Evolutionary conservation across 1,140 invertebrate species (phyloP).

Genomic region (Orchestia grillus): DNA sequence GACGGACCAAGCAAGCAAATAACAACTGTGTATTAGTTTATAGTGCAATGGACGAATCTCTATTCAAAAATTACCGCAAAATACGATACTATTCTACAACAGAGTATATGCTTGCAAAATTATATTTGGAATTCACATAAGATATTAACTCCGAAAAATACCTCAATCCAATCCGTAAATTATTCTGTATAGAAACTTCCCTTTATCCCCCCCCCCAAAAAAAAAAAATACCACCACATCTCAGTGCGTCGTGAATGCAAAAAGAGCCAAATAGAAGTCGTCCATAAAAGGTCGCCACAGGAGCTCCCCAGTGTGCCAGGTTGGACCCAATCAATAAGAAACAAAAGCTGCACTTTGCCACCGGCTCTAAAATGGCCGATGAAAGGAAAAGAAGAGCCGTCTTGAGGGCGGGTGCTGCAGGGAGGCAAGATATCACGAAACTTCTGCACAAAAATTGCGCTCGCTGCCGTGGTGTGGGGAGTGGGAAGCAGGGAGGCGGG

Average conservation of each 20-base stretch:
- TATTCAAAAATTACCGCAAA: too few relatives aligned
- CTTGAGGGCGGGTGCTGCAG: not conserved
- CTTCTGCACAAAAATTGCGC: not conserved
- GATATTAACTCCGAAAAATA: too few relatives aligned
- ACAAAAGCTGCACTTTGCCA: conserved; percentile 49
- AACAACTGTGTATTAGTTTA: too few relatives aligned
- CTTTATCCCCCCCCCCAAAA: too few relatives aligned
- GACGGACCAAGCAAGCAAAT: too few relatives aligned
- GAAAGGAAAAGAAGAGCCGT: not conserved
- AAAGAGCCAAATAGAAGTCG: not conserved
- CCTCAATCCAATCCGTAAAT: too few relatives aligned
- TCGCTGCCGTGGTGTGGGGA: not conserved
- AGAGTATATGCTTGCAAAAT: too few relatives aligned
- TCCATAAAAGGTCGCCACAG: not conserved
- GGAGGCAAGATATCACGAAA: not conserved
- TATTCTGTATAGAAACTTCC: too few relatives aligned
- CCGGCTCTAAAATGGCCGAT: conserved; percentile 43
- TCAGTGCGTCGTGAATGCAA: not conserved
- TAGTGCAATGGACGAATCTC: too few relatives aligned
- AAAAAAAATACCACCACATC: not conserved
- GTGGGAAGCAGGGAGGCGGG: not conserved
- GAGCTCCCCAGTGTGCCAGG: not conserved
- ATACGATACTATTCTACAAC: too few relatives aligned
- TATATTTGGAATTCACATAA: too few relatives aligned
- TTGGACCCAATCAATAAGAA: conserved; percentile 34